phyloP scores from a whole-genome alignment of 1,140 invertebrate genomes.

The Druon quercuslanigerum region DNA sequence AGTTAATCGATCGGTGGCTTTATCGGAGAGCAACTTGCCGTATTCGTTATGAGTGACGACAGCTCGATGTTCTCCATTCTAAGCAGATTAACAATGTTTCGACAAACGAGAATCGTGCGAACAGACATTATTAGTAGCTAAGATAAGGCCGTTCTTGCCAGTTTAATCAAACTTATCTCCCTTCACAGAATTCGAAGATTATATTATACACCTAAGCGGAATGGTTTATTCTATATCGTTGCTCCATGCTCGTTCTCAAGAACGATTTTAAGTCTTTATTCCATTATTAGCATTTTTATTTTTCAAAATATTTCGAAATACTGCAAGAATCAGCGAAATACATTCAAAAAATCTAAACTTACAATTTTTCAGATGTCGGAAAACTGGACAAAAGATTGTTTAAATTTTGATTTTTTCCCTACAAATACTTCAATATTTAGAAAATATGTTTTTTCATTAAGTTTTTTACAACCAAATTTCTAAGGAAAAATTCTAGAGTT shows the following conservation, averaged over 20 bases:
- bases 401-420: too few relatives aligned
- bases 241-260: too few relatives aligned
- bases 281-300: slow-evolving; percentile 37
- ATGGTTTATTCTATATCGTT: background rate
- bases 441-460: too few relatives aligned
- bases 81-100: slow-evolving; percentile 44
- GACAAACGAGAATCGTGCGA: slow-evolving; percentile 39
- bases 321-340: too few relatives aligned
- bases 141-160: slow-evolving; percentile 46
- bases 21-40: slow-evolving; percentile 45
- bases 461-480: too few relatives aligned
- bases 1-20: slow-evolving; percentile 50
- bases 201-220: background rate
- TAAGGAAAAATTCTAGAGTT: too few relatives aligned
- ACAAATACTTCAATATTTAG: too few relatives aligned
- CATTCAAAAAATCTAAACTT: too few relatives aligned
- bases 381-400: too few relatives aligned
- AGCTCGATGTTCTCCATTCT: slow-evolving; percentile 39
- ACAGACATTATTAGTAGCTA: slow-evolving; percentile 47
- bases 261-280: slow-evolving; percentile 35
- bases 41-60: slow-evolving; percentile 41
- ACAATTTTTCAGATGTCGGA: too few relatives aligned
- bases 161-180: slow-evolving; percentile 41
- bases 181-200: background rate
- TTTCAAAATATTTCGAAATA: too few relatives aligned